phyloP scores from a whole-genome alignment of 2,113 vertebrate genomes.

The Caloenas nicobarica region DNA sequence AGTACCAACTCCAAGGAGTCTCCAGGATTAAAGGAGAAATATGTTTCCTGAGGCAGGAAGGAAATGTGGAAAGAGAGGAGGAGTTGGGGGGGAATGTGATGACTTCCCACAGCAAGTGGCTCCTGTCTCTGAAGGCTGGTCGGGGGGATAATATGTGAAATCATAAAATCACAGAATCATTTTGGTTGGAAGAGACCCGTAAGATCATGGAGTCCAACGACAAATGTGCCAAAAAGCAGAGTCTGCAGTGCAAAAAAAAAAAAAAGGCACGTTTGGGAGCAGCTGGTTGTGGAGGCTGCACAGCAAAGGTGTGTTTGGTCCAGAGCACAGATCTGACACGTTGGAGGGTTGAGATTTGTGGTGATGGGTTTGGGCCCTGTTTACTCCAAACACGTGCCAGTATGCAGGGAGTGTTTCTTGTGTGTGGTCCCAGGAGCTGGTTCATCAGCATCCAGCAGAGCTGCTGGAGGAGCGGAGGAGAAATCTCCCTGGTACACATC shows the following conservation, averaged over 20 bases:
- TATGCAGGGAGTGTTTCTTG: neutral
- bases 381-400: neutral
- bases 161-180: no score
- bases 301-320: accelerated
- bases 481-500: neutral
- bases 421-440: neutral
- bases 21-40: neutral
- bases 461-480: neutral
- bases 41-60: neutral
- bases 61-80: neutral
- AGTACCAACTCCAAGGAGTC: neutral
- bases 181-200: no score
- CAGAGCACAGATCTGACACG: no score
- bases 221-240: neutral
- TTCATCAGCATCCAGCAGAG: neutral
- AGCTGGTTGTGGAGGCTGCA: neutral
- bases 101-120: neutral
- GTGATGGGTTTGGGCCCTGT: neutral
- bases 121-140: neutral
- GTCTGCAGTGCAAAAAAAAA: neutral
- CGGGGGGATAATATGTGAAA: neutral
- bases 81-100: no score
- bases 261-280: neutral
- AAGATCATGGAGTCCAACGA: no score
- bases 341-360: neutral